Evolutionary conservation across 1,140 invertebrate genomes (phyloP), one percentile per base, ranked within the genome.

Genomic region (Cyphomyrmex costatus): DNA sequence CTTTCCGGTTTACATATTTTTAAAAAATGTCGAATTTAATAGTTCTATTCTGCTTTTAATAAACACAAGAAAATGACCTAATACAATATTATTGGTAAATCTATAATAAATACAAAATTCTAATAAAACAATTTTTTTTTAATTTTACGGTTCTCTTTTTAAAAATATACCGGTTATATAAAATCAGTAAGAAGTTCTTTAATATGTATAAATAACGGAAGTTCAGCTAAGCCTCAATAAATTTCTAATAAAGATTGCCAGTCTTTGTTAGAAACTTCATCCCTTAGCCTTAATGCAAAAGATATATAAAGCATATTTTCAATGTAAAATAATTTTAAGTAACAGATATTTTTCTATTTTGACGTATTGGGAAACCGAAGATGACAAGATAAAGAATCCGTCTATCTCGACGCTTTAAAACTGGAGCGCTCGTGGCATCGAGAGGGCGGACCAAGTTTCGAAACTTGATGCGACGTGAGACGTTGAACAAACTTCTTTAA

Each of bases 401-500:
- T 10, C 16, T n/a, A 36, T 46, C 36, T 66, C 51, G 60, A 56
- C 8, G 46, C n/a, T 42, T 21, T 58, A 33, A 73, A 86, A 65
- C 53, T 66, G n/a, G n/a, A 68, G 2, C 21, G 12, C 10, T 70
- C 30, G 10, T 46, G 71, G 53, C 66, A 61, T 60, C 79, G 36
- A 21, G 68, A 30, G 36, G 27, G 49, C 68, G 65, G 74, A 33
- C 68, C 14, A 3, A 46, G 46, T 51, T 63, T 53, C 6, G 56
- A 86, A 51, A 63, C 3, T 80, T 51, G 85, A 74, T 76, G 58
- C 70, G 58, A 51, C 63, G 53, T 36, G 61, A 58, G 58, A 78
- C 63, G 85, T 36, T 68, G 77, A 66, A 76, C 70, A 76, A 76
- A 83, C 77, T 49, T 46, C 19, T 30, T 61, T 73, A 58, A 61